These are phyloP conservation scores for Entomobrya proxima DNA, from an alignment of 2,888 invertebrate species.

Conservation along the genomic window DNA sequence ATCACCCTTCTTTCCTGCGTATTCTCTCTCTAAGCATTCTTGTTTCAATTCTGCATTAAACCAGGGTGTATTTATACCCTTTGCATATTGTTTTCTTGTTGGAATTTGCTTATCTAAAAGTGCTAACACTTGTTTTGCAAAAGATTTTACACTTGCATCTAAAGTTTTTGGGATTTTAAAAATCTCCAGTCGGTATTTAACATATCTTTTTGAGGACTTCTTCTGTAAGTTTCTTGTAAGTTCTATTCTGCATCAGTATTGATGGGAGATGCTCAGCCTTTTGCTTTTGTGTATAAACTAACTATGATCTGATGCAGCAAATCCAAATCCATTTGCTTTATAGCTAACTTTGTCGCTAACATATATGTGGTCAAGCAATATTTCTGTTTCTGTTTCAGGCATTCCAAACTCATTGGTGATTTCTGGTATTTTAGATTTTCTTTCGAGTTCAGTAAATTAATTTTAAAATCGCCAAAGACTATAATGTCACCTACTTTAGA, in stretches of 20 bases:
- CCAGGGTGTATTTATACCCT: not conserved
- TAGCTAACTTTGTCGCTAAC: not conserved
- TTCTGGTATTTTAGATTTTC: not conserved
- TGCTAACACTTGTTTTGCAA: constrained; percentile 23
- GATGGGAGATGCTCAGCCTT: not conserved
- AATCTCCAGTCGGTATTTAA: not conserved
- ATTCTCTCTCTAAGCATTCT: not conserved
- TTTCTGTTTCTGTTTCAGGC: not conserved
- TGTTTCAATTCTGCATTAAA: not conserved
- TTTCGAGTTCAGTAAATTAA: not conserved
- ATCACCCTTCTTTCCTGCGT: not conserved
- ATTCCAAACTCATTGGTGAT: not conserved
- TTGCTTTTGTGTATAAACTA: not conserved
- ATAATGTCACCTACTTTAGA: too few species aligned
- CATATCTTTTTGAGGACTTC: not conserved
- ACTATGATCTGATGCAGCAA: constrained; percentile 12
- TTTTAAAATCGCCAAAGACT: constrained; percentile 16
- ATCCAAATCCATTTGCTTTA: not conserved
- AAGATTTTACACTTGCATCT: not conserved
- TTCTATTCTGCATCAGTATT: not conserved
- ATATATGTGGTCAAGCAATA: not conserved
- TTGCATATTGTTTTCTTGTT: not conserved
- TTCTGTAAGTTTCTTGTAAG: not conserved
- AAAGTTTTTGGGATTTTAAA: not conserved
- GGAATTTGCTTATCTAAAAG: not conserved